These are phyloP conservation scores for Amblyjoppa fuscipennis DNA, from an alignment of 2,888 invertebrate species.

Conservation along the genomic window DNA sequence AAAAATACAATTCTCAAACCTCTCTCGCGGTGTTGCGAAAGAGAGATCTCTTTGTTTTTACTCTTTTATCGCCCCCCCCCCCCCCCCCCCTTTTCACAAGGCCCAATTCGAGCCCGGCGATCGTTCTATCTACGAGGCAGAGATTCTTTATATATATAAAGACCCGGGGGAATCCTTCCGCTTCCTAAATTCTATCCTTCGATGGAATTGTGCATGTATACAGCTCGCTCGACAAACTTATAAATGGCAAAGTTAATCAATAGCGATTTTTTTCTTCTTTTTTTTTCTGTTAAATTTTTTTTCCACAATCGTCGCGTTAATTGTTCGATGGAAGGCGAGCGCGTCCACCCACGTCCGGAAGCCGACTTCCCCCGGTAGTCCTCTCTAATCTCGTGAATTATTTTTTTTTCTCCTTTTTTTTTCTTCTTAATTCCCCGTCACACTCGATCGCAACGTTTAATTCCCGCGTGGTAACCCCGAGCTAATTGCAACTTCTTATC, in stretches of 20 bases:
- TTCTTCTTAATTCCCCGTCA: neutral
- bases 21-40: slow-evolving; percentile 12
- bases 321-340: slow-evolving; percentile 75
- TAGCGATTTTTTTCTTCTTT: neutral
- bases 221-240: neutral
- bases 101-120: slow-evolving; percentile 16
- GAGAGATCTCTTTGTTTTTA: slow-evolving; percentile 17
- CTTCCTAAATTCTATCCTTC: neutral
- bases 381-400: slow-evolving; percentile 36
- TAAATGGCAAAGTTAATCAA: neutral
- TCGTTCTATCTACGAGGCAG: slow-evolving; percentile 9
- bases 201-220: neutral
- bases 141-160: neutral
- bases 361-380: slow-evolving; percentile 77
- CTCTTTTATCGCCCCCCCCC: neutral
- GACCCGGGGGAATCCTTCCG: slow-evolving; percentile 17
- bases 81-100: neutral
- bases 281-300: neutral
- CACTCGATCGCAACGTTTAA: neutral
- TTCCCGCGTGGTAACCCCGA: neutral
- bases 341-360: slow-evolving; percentile 77
- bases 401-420: neutral
- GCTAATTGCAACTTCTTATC: slow-evolving; percentile 18
- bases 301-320: slow-evolving; percentile 70
- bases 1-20: slow-evolving; percentile 24